These are phyloP conservation scores for Oceanodroma tethys DNA, from an alignment of 2,113 vertebrate genomes.

Conservation along the genomic window DNA sequence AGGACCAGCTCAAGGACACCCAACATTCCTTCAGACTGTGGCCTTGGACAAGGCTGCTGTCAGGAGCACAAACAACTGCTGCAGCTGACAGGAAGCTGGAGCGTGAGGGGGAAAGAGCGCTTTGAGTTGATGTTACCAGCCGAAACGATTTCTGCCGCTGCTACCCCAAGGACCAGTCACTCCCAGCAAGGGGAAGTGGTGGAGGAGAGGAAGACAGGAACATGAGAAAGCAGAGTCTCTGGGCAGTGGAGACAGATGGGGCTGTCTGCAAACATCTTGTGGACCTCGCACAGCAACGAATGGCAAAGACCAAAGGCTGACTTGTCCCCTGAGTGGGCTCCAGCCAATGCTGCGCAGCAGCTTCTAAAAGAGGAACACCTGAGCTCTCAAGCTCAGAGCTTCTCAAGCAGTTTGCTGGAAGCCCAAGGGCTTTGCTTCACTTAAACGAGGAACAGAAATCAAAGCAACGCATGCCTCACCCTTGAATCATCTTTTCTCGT, in stretches of 20 bases:
- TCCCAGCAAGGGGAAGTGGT: background rate
- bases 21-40: background rate
- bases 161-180: background rate
- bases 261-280: background rate
- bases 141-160: background rate
- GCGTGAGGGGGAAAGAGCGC: background rate
- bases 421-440: background rate
- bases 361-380: background rate
- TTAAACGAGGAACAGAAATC: background rate
- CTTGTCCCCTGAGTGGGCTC: background rate
- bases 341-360: background rate
- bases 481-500: background rate
- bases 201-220: background rate
- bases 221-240: background rate
- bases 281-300: background rate
- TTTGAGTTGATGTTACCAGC: background rate
- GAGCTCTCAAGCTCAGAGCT: background rate
- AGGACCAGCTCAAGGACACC: background rate
- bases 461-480: background rate
- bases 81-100: background rate
- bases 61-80: background rate
- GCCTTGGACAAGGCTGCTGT: background rate
- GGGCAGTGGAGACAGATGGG: background rate
- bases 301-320: background rate
- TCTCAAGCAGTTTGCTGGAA: background rate